These are phyloP conservation scores for Poecilia gillii DNA, from an alignment of 2,797 vertebrate species.

Conservation along the genomic window DNA sequence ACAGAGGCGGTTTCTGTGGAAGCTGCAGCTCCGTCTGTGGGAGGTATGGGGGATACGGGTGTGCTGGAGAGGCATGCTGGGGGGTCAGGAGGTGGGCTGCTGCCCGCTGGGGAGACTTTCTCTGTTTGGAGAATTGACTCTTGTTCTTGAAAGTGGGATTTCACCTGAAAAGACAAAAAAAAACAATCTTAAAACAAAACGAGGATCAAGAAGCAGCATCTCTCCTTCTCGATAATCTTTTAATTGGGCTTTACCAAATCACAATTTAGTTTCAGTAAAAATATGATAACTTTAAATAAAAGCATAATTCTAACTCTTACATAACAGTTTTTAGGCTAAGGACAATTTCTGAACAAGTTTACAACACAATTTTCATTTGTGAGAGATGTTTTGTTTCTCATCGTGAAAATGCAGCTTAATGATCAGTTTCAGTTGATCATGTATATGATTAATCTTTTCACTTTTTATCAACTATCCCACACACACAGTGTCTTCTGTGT, in stretches of 20 bases:
- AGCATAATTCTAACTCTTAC: neutral
- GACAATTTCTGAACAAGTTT: neutral
- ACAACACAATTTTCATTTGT: neutral
- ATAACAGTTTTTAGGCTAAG: neutral
- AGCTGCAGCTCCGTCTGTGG: conserved; percentile 35
- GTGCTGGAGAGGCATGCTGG: conserved; percentile 46
- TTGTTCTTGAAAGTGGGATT: conserved; percentile 39
- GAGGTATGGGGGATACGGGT: conserved; percentile 39
- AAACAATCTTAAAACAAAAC: conserved; percentile 12
- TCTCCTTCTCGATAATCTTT: conserved; percentile 1
- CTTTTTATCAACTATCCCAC: neutral
- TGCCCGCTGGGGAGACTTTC: conserved; percentile 74
- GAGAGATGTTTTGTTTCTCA: neutral
- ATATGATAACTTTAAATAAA: neutral
- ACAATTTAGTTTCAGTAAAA: neutral
- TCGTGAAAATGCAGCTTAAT: neutral
- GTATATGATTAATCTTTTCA: neutral
- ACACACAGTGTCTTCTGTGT: neutral
- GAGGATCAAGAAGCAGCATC: neutral
- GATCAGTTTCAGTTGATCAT: neutral
- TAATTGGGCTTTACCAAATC: neutral
- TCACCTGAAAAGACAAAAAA: conserved; percentile 51
- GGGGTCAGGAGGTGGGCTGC: conserved; percentile 72
- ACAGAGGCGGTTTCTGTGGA: conserved; percentile 67
- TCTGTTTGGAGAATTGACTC: conserved; percentile 54